These are phyloP conservation scores for Crematogaster levior DNA, from an alignment of 2,888 invertebrate genomes.

Conservation along the genomic window DNA sequence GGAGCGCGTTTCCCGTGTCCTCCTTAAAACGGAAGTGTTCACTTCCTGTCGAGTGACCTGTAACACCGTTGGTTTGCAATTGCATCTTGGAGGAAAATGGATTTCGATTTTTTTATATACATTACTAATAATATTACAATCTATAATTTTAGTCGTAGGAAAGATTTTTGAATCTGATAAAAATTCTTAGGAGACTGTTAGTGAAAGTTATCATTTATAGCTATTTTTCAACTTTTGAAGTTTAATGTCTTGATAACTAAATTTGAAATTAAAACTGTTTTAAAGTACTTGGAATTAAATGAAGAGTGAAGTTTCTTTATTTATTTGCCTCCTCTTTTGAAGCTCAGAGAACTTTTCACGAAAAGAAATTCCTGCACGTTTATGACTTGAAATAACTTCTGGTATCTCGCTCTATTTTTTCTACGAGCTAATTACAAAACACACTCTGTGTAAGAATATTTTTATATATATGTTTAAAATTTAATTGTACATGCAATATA, in stretches of 20 bases:
- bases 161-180: background rate
- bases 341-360: background rate
- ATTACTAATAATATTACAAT: background rate
- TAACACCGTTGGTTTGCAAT: background rate
- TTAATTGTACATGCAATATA: background rate
- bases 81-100: background rate
- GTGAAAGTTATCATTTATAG: background rate
- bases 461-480: background rate
- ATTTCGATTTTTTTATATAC: background rate
- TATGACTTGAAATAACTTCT: constrained; percentile 3
- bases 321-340: background rate
- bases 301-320: background rate
- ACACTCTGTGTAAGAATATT: background rate
- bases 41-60: constrained; percentile 20
- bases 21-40: constrained; percentile 71
- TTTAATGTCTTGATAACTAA: constrained; percentile 6
- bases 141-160: background rate
- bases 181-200: background rate
- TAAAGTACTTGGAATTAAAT: background rate
- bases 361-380: background rate
- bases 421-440: background rate
- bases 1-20: constrained; percentile 67
- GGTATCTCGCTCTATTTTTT: constrained; percentile 9
- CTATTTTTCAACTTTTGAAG: background rate
- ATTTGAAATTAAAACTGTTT: constrained; percentile 16